Base-by-base conservation (phyloP, 2,113 vertebrate species). In the Paradoxurus hermaphroditus region DNA sequence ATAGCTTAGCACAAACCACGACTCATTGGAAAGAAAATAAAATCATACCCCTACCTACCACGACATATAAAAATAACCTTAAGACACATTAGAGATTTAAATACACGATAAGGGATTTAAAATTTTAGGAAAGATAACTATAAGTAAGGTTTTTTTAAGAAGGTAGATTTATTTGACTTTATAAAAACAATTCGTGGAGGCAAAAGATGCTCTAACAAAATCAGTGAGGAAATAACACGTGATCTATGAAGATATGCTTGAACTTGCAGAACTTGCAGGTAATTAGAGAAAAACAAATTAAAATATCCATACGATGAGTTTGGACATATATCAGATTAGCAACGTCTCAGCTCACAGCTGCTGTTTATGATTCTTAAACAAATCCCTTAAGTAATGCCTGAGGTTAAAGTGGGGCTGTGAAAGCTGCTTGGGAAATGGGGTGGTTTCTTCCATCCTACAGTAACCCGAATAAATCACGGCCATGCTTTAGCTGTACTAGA, bases 181-280 rank as follows among this genome's bases (percentile, higher is more conserved):
- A 68, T 79, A 56, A 84, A 94, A 95, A 82, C 21, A 75, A 93
- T 41, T 92, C 56, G 11, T 29, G 23, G 70, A 36, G 29, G 51
- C 46, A 29, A 51, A 93, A 78, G 44, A 56, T 31, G 12, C 49
- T 44, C 68, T 70, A 73, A 70, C 31, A 84, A 95, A 87, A 36
- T 83, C 56, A 72, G 15, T 53, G 82, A 95, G 86, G 77, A 68
- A 93, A 63, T 84, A 91, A 36, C 25, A 87, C 70, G 14, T 91
- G 36, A 75, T 36, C 51, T 72, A 27, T 86, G 36, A 81, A 96
- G 46, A 78, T 65, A 79, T 21, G 27, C 49, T 94, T 83, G 34
- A 59, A 59, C 56, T 59, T 59, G 56, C 56, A 59, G 21, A 75
- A 87, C 36, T 82, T 91, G 36, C 23, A 53, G 41, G 39, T 68